phyloP scores from a whole-genome alignment of 2,797 vertebrate genomes.

The Rhadinocentrus ornatus region DNA sequence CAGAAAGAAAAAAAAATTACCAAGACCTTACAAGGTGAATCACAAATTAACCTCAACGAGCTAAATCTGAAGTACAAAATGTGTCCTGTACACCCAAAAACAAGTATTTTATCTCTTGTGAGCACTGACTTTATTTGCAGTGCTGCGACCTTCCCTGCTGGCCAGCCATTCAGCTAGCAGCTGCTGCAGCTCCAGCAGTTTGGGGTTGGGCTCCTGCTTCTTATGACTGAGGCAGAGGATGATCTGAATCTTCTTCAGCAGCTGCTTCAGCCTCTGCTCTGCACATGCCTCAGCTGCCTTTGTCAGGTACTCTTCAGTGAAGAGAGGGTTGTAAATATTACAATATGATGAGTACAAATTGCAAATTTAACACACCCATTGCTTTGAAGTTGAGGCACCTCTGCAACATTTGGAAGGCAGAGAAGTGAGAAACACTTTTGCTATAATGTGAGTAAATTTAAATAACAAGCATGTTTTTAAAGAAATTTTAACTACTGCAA shows the following conservation, averaged over 20 bases:
- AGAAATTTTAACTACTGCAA: background rate
- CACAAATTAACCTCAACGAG: background rate
- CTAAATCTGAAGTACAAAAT: background rate
- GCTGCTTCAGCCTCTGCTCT: slow-evolving; percentile 80
- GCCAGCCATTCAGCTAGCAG: slow-evolving; percentile 81
- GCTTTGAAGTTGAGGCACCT: background rate
- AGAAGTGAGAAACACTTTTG: background rate
- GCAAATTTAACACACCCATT: background rate
- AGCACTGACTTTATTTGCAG: slow-evolving; percentile 67
- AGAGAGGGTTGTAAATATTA: background rate
- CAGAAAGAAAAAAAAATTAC: slow-evolving; percentile 21
- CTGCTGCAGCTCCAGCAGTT: slow-evolving; percentile 83
- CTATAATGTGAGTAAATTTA: background rate
- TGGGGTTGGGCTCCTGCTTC: slow-evolving; percentile 83
- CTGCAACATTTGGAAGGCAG: background rate
- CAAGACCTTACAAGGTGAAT: background rate
- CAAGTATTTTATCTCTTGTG: background rate
- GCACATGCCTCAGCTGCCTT: slow-evolving; percentile 80
- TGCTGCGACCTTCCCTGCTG: slow-evolving; percentile 39
- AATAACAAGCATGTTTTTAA: background rate
- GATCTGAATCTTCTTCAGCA: slow-evolving; percentile 87
- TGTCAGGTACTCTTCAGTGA: slow-evolving; percentile 85
- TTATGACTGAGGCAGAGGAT: slow-evolving; percentile 83
- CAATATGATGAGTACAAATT: too few species aligned
- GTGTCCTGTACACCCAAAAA: background rate